Base-by-base conservation (phyloP, 2,797 vertebrate genomes). In the Carapus acus region DNA sequence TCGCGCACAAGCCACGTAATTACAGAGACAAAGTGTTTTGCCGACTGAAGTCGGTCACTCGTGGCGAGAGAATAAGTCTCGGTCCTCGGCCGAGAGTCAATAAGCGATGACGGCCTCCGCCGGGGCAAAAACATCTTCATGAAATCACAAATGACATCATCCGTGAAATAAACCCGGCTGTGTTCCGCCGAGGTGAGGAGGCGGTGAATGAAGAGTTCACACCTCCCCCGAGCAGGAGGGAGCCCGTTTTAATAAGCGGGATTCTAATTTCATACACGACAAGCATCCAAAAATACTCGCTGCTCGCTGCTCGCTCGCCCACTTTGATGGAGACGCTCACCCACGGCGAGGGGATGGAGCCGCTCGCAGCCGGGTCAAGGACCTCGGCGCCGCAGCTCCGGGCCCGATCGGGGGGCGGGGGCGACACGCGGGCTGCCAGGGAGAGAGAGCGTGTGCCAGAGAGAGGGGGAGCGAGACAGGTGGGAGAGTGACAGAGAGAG, bases 391-490 rank as follows among this genome's bases (percentile, higher is more conserved):
- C 75, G 62, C 69, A 65, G 81, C 69, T 74, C 76, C 77, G 69
- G 45, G 71, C 69, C 77, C 84, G 86, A 86, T 85, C 80, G 83
- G 77, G 55, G 49, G 72, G 80, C 82, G 73, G 83, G 49, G 72
- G 80, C 82, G 73, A 84, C 79, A 83, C 74, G 72, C 49, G 69
- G 70, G 80, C 58, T 84, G 80, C 60, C 38, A 69, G n/a, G n/a
- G n/a, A n/a, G n/a, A n/a, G n/a, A n/a, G n/a, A n/a, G n/a, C 58
- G 62, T 66, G 39, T 52, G 62, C 44, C 55, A 61, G 21, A 20
- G 13, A 3, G 14, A n/a, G 34, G 14, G 31, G 31, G 12, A 33
- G 8, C 8, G 12, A 57, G 47, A 27, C 13, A 4, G 7, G 7
- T 13, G 12, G 31, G 31, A 33, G 14, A 13, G 31, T 3, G 57